Evolutionary conservation across 2,888 invertebrate species (phyloP).

Genomic region (Rhyacophila evoluta): DNA sequence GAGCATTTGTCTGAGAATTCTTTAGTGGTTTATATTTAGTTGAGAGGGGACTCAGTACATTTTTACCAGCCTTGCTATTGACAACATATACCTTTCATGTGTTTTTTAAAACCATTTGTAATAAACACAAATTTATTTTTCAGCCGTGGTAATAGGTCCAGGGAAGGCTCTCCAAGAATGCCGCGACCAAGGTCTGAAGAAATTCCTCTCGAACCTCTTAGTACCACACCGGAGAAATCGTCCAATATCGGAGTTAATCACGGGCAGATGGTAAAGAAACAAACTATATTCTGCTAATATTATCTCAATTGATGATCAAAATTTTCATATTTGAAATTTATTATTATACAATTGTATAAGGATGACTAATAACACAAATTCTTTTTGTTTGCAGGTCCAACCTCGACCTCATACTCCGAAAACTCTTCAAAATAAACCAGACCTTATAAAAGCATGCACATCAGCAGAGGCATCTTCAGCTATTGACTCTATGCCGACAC

Average conservation of each 20-base stretch:
- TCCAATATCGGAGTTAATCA: background rate
- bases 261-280: background rate
- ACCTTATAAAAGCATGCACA: conserved; percentile 61
- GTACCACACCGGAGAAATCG: conserved; percentile 59
- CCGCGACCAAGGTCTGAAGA: conserved; percentile 83
- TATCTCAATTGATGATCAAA: too few relatives aligned
- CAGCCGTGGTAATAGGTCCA: conserved; percentile 70
- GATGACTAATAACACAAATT: too few relatives aligned
- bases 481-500: conserved; percentile 54
- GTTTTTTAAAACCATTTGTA: conserved; percentile 3
- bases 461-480: conserved; percentile 57
- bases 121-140: conserved; percentile 40
- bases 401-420: conserved; percentile 51
- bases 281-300: too few relatives aligned
- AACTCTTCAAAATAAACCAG: conserved; percentile 37
- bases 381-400: conserved; percentile 52
- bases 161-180: conserved; percentile 79
- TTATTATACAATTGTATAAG: too few relatives aligned
- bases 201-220: conserved; percentile 85
- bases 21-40: too few relatives aligned
- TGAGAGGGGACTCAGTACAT: too few relatives aligned
- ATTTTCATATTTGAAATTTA: too few relatives aligned
- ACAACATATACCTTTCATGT: conserved; percentile 20
- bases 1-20: too few relatives aligned
- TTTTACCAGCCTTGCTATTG: too few relatives aligned